A percentile compares a stretch with the other conserved stretches of the same genome.
These are phyloP conservation scores for Microcebus griseorufus DNA, from an alignment of 2,113 vertebrate genomes.

Conservation along the genomic window DNA sequence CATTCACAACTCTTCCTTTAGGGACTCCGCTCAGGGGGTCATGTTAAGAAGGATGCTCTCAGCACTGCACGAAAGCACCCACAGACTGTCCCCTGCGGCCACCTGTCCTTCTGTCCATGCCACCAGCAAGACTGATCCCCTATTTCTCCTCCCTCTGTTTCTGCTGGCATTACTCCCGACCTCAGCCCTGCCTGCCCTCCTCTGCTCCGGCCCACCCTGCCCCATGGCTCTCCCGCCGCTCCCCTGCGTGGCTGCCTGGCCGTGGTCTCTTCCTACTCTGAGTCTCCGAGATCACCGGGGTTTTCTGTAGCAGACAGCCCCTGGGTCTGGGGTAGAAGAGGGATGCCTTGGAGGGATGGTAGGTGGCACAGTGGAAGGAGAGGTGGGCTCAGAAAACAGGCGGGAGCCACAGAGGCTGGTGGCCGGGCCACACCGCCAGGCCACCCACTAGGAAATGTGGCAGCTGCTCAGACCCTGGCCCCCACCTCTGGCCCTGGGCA, in stretches of 20 bases:
- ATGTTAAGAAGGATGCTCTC: not conserved
- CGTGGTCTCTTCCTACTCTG: not conserved
- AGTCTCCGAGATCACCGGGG: accelerated
- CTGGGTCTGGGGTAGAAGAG: not conserved
- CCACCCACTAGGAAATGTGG: not conserved
- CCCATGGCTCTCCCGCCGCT: not conserved
- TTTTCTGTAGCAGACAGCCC: not conserved
- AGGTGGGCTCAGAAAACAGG: not conserved
- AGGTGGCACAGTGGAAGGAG: not conserved
- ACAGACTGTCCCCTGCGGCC: not conserved
- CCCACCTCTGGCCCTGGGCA: not conserved
- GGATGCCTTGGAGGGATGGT: not conserved
- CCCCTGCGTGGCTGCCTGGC: not conserved
- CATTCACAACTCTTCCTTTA: not conserved
- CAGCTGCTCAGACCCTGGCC: not conserved
- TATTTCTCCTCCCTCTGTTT: not conserved
- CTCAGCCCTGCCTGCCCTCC: not conserved
- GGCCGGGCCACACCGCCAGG: not conserved
- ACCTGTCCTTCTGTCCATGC: not conserved
- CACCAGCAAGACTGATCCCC: not conserved
- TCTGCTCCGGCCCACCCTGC: not conserved
- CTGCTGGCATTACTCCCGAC: not conserved
- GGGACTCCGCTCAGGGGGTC: not conserved
- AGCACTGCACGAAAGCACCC: not conserved
- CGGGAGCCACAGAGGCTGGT: not conserved